Conservation (phyloP, 2,113 vertebrate species). For the Empidonax traillii region DNA sequence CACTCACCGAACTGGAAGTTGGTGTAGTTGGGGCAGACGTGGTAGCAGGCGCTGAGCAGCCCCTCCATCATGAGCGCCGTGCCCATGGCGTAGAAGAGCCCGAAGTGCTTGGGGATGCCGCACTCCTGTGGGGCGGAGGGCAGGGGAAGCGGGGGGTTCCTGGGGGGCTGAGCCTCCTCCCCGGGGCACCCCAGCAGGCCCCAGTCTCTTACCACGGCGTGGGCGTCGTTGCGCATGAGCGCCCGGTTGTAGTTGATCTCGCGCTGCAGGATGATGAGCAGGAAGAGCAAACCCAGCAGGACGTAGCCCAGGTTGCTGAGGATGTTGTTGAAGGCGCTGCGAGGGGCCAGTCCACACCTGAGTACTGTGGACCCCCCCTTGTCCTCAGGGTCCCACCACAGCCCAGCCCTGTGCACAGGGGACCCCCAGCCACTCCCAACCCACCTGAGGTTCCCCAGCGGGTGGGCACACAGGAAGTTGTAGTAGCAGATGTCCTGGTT, state of each 20-base stretch:
- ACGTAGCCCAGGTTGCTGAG: conserved; percentile 96
- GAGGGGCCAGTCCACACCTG: accelerated
- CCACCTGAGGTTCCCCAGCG: conserved; percentile 91
- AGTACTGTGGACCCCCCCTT: accelerated
- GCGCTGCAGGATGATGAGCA: conserved; percentile 90
- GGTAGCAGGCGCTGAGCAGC: conserved; percentile 95
- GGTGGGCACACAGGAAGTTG: conserved; percentile 96
- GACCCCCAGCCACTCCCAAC: background rate
- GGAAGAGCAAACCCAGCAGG: conserved; percentile 93
- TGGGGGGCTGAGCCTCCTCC: background rate
- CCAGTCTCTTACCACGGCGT: conserved; percentile 77
- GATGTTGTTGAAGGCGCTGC: conserved; percentile 89
- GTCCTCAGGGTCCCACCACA: accelerated
- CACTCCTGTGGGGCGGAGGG: conserved; percentile 78
- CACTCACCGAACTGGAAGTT: conserved; percentile 96
- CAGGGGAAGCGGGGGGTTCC: background rate
- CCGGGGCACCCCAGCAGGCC: accelerated
- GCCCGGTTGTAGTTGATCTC: conserved; percentile 90
- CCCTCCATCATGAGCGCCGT: conserved; percentile 99
- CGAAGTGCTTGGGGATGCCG: conserved; percentile 96
- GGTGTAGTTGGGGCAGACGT: conserved; percentile 98
- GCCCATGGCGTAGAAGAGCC: conserved; percentile 96
- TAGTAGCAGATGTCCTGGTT: conserved; percentile 99
- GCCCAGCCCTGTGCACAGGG: background rate
- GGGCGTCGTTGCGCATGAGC: conserved; percentile 78